Evolutionary conservation across 2,888 invertebrate genomes (phyloP).

Genomic region (Zygogramma bicolorata): DNA sequence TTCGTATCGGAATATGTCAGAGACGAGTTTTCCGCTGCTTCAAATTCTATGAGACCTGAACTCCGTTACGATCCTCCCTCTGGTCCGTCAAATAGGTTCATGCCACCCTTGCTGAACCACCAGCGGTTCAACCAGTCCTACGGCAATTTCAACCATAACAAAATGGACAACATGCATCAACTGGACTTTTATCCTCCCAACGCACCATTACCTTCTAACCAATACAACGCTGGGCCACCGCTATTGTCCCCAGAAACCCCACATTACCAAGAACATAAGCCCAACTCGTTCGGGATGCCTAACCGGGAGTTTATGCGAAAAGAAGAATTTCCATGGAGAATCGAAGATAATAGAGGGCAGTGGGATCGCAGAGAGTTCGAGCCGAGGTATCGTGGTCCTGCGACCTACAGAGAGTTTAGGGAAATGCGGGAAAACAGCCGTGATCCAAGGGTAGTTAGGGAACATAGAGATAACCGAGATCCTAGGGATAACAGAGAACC

Average conservation of each 20-base stretch:
- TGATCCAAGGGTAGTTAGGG: constrained; percentile 35
- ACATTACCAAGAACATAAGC: constrained; percentile 39
- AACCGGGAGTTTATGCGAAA: constrained; percentile 28
- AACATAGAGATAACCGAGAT: constrained; percentile 19
- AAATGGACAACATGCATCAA: constrained; percentile 30
- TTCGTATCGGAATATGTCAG: constrained; percentile 38
- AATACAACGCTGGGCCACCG: constrained; percentile 34
- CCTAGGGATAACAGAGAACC: constrained; percentile 26
- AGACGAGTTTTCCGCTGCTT: constrained; percentile 1
- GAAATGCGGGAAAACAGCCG: constrained; percentile 50
- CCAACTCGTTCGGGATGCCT: constrained; percentile 27
- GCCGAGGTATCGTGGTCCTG: constrained; percentile 44
- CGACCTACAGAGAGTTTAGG: constrained; percentile 51
- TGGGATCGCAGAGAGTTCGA: constrained; percentile 40
- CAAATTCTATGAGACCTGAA: neutral
- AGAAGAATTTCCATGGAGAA: constrained; percentile 34
- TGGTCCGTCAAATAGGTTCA: constrained; percentile 15
- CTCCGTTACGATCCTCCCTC: constrained; percentile 9
- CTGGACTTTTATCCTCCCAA: constrained; percentile 40
- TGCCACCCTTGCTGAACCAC: neutral
- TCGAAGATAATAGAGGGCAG: constrained; percentile 34
- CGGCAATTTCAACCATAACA: constrained; percentile 26
- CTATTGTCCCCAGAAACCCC: constrained; percentile 38
- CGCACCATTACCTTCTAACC: constrained; percentile 26
- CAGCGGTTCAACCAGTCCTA: constrained; percentile 26